Evolutionary conservation across 2,888 invertebrate genomes (phyloP), one percentile per base, ranked within the genome.

Genomic region (Tricholauxania praeusta): DNA sequence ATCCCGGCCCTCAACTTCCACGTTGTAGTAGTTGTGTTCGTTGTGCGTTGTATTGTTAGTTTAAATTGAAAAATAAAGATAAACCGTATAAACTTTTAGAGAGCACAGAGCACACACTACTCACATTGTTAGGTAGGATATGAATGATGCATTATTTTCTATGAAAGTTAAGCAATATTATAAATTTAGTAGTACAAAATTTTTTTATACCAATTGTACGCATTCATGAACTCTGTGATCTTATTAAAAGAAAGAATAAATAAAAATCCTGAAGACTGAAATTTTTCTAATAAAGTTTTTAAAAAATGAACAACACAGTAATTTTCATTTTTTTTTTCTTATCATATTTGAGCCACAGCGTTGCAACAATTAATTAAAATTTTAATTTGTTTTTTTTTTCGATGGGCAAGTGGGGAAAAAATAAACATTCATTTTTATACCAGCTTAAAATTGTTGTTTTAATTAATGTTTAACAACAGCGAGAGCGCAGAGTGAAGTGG

Each of bases 241-340:
- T 12, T 48, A 53, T 62, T 69, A 74, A 72, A 72, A 71, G 57
- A 65, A 71, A 48, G 60, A 73, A 73, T 73, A 72, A 79, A 79
- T 79, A 78, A 80, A 79, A 78, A 77, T 76, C 77, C 74, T 39
- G 77, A 77, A 76, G 79, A 78, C 79, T 78, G 72, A 73, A 74
- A 77, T 76, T 75, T 77, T 76, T 73, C 74, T 32, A 72, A 67
- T 69, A 57, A 66, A 55, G 28, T 72, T 64, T 68, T 60, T 73
- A 51, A 72, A 39, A 64, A 59, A 73, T 71, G 72, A 74, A 72
- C 59, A 57, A 74, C 62, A 19, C 63, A 48, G 71, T 48, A 62
- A 71, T 48, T 47, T 53, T 68, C 52, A 71, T 67, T 63, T 52
- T 62, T 67, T 63, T 52, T 62, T 47, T 39, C 39, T 39, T 66